These are phyloP conservation scores for Polyodon spathula DNA, from an alignment of 2,113 vertebrate species.

Conservation along the genomic window DNA sequence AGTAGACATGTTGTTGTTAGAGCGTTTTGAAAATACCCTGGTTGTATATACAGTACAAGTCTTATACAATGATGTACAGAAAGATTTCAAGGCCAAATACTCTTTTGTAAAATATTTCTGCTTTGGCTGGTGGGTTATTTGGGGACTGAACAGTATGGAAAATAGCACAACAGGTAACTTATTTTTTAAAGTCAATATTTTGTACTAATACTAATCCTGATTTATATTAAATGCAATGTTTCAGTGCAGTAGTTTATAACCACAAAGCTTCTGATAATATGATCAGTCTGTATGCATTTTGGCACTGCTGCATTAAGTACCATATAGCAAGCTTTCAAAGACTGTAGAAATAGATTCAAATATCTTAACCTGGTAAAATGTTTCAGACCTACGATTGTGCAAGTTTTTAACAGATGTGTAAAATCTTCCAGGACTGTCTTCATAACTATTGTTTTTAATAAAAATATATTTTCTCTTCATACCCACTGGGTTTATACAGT, in stretches of 20 bases:
- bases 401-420: background rate
- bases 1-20: no score
- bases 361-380: background rate
- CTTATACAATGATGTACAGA: slow-evolving; percentile 5
- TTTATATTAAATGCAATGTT: background rate
- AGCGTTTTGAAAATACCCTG: no score
- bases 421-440: no score
- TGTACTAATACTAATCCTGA: slow-evolving; percentile 4
- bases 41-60: slow-evolving; percentile 12
- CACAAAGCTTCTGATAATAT: background rate
- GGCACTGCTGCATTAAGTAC: background rate
- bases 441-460: background rate
- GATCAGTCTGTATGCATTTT: background rate
- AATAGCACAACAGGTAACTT: background rate
- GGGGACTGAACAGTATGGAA: background rate
- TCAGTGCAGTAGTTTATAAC: background rate
- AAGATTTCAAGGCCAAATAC: slow-evolving; percentile 4
- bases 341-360: background rate
- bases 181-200: slow-evolving; percentile 2
- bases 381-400: slow-evolving; percentile 2
- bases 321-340: background rate
- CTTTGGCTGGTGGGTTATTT: background rate
- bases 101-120: slow-evolving; percentile 3
- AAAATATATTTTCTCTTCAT: background rate
- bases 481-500: slow-evolving; percentile 8